Evolutionary conservation across 2,113 vertebrate species (phyloP).

Genomic region (Furnarius figulus): DNA sequence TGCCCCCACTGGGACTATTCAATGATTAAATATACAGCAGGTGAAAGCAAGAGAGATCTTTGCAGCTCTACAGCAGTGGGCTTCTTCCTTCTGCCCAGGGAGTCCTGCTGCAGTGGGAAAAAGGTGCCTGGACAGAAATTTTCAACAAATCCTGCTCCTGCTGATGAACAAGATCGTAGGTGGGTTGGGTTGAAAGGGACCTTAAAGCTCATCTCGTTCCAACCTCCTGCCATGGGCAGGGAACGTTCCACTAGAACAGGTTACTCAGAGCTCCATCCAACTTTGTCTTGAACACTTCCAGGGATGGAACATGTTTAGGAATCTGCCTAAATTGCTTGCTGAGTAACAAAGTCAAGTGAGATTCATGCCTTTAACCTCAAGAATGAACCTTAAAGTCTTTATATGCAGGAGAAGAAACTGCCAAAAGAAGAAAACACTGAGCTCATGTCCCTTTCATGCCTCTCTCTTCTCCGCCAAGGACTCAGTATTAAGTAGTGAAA

Average conservation of each 20-base stretch:
- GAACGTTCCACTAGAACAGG: background rate
- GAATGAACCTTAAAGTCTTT: background rate
- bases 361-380: background rate
- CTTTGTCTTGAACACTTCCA: no score
- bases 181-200: background rate
- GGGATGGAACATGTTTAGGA: background rate
- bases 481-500: background rate
- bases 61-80: background rate
- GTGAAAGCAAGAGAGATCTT: background rate
- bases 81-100: background rate
- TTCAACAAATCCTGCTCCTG: background rate
- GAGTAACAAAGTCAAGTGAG: background rate
- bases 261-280: fast-evolving
- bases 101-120: background rate
- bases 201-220: background rate
- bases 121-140: background rate
- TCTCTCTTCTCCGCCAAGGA: background rate
- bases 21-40: background rate
- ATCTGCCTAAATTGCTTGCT: background rate
- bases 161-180: background rate
- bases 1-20: background rate
- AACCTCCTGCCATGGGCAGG: background rate
- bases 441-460: background rate
- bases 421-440: background rate
- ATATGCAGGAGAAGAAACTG: background rate